Percentiles rank a stretch among this genome's conserved stretches.
phyloP scores from a whole-genome alignment of 2,888 invertebrate genomes.

The Tetragonisca angustula region DNA sequence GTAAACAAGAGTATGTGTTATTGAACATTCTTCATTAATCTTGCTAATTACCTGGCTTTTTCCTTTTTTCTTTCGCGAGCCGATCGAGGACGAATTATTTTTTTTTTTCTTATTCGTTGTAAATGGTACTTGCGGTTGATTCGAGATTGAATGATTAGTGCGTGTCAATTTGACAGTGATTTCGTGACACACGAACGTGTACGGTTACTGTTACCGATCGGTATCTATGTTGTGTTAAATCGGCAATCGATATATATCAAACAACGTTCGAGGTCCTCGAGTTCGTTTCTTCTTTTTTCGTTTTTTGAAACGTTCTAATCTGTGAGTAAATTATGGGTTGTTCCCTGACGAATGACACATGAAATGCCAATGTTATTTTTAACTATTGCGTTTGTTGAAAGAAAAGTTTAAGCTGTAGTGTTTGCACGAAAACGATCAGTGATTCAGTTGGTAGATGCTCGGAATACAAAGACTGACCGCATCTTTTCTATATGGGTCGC shows the following conservation, averaged over 20 bases:
- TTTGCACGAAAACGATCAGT: neutral
- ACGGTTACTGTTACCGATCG: neutral
- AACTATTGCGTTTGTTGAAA: neutral
- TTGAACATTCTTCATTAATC: slow-evolving; percentile 44
- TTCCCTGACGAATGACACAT: neutral
- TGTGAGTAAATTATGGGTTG: neutral
- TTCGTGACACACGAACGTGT: slow-evolving; percentile 8
- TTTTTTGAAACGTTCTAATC: neutral
- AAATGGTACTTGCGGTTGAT: slow-evolving; percentile 1
- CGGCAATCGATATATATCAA: neutral
- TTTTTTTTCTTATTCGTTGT: neutral
- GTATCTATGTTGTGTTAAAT: neutral
- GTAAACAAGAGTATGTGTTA: slow-evolving; percentile 14
- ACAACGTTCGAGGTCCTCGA: neutral
- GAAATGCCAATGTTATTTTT: neutral
- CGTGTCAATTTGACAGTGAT: slow-evolving; percentile 13
- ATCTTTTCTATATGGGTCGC: too few relatives aligned
- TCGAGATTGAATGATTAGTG: slow-evolving; percentile 22
- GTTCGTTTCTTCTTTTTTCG: neutral
- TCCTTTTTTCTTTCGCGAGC: neutral
- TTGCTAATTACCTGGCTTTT: neutral
- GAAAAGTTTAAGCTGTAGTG: neutral
- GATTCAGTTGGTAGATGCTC: neutral
- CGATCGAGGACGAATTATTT: neutral
- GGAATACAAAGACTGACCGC: neutral